phyloP scores from a whole-genome alignment of 2,113 vertebrate species.

The Channa maculata region DNA sequence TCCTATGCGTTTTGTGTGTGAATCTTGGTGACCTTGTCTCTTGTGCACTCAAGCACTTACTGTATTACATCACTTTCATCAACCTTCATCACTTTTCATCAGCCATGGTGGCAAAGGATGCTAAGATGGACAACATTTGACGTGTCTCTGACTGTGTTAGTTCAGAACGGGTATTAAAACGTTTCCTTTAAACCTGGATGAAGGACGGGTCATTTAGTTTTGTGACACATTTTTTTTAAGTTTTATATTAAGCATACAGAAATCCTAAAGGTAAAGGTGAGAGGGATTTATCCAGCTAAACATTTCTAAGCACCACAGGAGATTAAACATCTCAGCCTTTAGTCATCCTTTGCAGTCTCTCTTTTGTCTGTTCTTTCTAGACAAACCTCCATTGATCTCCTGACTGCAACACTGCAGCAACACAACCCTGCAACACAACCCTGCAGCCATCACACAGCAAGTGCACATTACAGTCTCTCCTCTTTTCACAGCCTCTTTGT shows the following conservation, averaged over 20 bases:
- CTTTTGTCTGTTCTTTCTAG: slow-evolving; percentile 33
- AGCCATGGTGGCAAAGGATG: too few relatives aligned
- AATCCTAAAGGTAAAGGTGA: neutral
- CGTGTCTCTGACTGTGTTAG: too few relatives aligned
- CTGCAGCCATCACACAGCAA: slow-evolving; percentile 36
- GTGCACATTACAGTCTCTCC: slow-evolving; percentile 44
- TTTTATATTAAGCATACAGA: neutral
- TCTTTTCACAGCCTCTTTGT: slow-evolving; percentile 61
- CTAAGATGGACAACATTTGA: too few relatives aligned
- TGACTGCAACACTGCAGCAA: slow-evolving; percentile 38
- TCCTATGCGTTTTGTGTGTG: too few relatives aligned
- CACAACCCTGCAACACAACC: slow-evolving; percentile 47
- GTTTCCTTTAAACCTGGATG: neutral
- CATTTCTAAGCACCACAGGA: neutral
- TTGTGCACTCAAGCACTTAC: too few relatives aligned
- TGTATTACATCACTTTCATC: too few relatives aligned
- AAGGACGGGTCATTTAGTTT: neutral
- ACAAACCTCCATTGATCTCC: slow-evolving; percentile 45
- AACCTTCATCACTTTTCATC: too few relatives aligned
- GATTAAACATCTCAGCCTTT: neutral
- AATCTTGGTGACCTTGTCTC: too few relatives aligned
- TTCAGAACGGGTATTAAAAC: too few relatives aligned
- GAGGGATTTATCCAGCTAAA: neutral
- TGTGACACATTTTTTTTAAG: too few relatives aligned
- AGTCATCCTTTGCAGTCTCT: slow-evolving; percentile 1